Evolutionary conservation across 64 coral and sea anemone species (phyloP).

Genomic region (Dendronephthya gigantea): DNA sequence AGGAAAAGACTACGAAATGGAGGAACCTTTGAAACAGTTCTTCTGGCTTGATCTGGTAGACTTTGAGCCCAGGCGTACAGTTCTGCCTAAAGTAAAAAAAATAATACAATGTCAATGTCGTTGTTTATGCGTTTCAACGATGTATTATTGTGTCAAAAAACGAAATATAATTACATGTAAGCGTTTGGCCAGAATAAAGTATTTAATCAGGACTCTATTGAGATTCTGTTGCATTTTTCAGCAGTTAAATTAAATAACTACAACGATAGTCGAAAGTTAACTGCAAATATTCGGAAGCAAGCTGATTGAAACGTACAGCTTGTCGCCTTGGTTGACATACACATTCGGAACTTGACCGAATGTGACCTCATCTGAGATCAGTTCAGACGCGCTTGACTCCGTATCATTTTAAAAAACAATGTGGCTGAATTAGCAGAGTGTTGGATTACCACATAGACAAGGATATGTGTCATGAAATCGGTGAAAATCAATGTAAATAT

Average conservation of each 20-base stretch:
- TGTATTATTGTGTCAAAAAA: neutral
- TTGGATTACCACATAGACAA: neutral
- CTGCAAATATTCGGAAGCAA: neutral
- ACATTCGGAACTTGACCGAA: neutral
- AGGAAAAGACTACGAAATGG: slow-evolving; percentile 54
- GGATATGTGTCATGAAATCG: neutral
- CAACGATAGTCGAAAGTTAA: too few species aligned
- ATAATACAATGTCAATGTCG: neutral
- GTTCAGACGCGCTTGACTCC: neutral
- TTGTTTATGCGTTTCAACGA: too few species aligned
- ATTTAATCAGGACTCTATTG: neutral
- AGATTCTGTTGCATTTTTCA: neutral
- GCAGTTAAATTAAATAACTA: neutral
- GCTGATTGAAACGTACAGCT: neutral
- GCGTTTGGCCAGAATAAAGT: neutral
- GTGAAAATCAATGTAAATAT: neutral
- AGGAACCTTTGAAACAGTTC: slow-evolving; percentile 33
- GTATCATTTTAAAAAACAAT: neutral
- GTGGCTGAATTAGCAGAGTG: too few species aligned
- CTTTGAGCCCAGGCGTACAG: slow-evolving; percentile 65
- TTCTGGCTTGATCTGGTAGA: slow-evolving; percentile 53
- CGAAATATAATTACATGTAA: neutral
- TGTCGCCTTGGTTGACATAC: neutral
- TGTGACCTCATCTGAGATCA: neutral
- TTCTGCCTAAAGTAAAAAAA: slow-evolving; percentile 59